A percentile compares a stretch with the other conserved stretches of the same genome.
Conservation (phyloP, 2,888 invertebrate genomes). For the Cataglyphis livida region DNA sequence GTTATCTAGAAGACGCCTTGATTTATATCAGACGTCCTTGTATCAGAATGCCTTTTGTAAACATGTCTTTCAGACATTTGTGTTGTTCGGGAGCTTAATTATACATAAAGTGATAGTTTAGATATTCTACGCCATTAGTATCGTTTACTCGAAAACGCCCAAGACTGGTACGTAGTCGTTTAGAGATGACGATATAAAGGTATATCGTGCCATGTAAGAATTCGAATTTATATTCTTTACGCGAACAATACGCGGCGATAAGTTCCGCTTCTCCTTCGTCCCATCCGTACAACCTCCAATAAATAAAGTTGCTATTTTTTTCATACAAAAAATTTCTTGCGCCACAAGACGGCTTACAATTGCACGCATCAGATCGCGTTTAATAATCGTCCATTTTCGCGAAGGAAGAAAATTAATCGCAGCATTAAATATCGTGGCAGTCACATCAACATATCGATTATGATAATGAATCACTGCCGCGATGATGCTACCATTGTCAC, state of each 20-base stretch:
- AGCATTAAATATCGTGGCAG: slow-evolving; percentile 27
- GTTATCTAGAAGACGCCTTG: not conserved
- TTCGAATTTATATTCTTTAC: slow-evolving; percentile 66
- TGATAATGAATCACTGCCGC: slow-evolving; percentile 65
- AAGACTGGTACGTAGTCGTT: slow-evolving; percentile 48
- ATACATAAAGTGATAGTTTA: slow-evolving; percentile 50
- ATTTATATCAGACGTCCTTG: not conserved
- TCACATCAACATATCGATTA: slow-evolving; percentile 69
- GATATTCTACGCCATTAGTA: slow-evolving; percentile 41
- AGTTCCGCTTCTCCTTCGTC: slow-evolving; percentile 37
- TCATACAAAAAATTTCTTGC: slow-evolving; percentile 41
- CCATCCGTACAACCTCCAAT: slow-evolving; percentile 12
- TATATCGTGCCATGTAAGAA: slow-evolving; percentile 38
- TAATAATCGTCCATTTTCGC: slow-evolving; percentile 8
- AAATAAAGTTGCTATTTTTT: slow-evolving; percentile 51
- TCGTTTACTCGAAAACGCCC: slow-evolving; percentile 37
- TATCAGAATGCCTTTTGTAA: not conserved
- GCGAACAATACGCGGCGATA: slow-evolving; percentile 43
- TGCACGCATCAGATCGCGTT: not conserved
- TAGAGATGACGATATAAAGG: slow-evolving; percentile 30
- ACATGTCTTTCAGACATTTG: slow-evolving; percentile 7
- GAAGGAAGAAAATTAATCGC: slow-evolving; percentile 19
- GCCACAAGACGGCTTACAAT: slow-evolving; percentile 23
- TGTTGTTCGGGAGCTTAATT: slow-evolving; percentile 4
- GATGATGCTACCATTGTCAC: slow-evolving; percentile 48